phyloP scores from a whole-genome alignment of 2,888 invertebrate species.

The Lasioglossum villosulum region DNA sequence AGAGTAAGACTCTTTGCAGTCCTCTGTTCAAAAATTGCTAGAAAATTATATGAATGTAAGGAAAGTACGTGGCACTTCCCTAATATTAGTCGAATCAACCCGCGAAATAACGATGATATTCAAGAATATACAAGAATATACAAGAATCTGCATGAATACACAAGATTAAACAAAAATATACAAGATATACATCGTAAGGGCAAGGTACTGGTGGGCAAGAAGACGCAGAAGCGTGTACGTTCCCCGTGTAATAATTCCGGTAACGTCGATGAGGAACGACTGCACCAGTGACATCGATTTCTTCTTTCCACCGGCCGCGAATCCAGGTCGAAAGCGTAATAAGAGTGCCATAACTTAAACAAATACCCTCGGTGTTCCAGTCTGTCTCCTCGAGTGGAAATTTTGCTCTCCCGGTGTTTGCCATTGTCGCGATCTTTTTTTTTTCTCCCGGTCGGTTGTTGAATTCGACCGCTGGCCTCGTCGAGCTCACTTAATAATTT shows the following conservation, averaged over 20 bases:
- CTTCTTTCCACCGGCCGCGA: background rate
- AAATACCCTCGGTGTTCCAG: slow-evolving; percentile 30
- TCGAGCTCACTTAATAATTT: slow-evolving; percentile 29
- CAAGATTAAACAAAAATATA: no score
- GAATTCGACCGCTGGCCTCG: slow-evolving; percentile 23
- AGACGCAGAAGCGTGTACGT: background rate
- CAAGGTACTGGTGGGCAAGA: background rate
- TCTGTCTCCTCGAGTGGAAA: slow-evolving; percentile 7
- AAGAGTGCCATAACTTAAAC: slow-evolving; percentile 30
- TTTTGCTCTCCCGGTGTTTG: slow-evolving; percentile 19
- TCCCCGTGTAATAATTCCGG: slow-evolving; percentile 34
- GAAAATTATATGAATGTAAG: no score
- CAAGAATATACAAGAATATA: no score
- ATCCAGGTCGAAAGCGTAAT: slow-evolving; percentile 52
- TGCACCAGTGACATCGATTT: slow-evolving; percentile 43
- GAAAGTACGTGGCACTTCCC: no score
- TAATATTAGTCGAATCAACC: no score
- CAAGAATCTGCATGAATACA: no score
- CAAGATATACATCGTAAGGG: no score
- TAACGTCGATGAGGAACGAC: slow-evolving; percentile 43
- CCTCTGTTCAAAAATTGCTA: no score
- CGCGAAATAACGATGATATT: no score
- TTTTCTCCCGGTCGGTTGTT: background rate
- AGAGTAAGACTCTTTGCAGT: no score
- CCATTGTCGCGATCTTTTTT: slow-evolving; percentile 19